Base-by-base conservation (phyloP, 2,888 invertebrate genomes). In the Myopa tessellatipennis region DNA sequence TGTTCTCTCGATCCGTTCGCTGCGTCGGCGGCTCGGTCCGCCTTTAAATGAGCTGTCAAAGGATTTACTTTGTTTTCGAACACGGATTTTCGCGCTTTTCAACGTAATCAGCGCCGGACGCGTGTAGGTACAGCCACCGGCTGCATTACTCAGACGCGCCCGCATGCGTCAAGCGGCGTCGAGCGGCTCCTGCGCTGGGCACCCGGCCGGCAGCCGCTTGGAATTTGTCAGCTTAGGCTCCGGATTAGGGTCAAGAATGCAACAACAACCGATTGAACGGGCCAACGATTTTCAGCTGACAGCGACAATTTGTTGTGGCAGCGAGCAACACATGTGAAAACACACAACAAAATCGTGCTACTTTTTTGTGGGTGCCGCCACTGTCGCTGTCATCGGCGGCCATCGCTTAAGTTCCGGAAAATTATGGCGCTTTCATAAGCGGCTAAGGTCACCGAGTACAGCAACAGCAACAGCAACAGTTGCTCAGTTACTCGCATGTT, bases 31-130 rank as follows among this genome's bases (percentile, higher is more conserved):
- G 18, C 4, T 58, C 3, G 65, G 58, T 45, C 45, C 70, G 65
- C 50, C 82, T 80, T 82, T 85, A 87, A 87, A 88, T 88, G 84
- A 87, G 87, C 88, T 88, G 88, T 87, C 88, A 87, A 87, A 88
- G 86, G 85, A 87, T 73, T 50, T 70, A 40, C 70, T 26, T 70
- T 70, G 70, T 50, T 70, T 34, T 3, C 52, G 52, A 70, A 70
- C 70, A 70, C 55, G 36, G 55, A 70, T 70, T 70, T 70, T 70
- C 70, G 60, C 72, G 72, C 60, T 26, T 58, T 72, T 58, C 58
- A 40, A 40, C 72, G 40, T 61, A 73, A 73, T 60, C 73, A 73
- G 61, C 38, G 73, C 10, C 36, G 18, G 58, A 7, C 58, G 8
- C 50, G 18, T 26, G 26, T 26, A 69, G 8, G 45, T 26, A 38